Percentiles rank a stretch among this genome's conserved stretches.
phyloP scores from a whole-genome alignment of 2,113 vertebrate genomes.

The Phyllostomus hastatus region DNA sequence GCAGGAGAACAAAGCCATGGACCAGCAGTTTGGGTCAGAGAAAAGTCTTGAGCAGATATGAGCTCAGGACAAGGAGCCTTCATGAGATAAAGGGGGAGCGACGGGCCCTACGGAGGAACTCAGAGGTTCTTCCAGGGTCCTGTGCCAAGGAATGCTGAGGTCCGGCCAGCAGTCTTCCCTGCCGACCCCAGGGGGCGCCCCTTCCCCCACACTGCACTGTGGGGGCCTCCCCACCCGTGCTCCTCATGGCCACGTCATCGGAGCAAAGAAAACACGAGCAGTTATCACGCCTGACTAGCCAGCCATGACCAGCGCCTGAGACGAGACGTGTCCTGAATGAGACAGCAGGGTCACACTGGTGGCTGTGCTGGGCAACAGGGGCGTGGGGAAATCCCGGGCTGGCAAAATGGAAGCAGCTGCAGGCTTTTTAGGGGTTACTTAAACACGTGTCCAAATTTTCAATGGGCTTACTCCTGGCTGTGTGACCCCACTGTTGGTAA shows the following conservation, averaged over 20 bases:
- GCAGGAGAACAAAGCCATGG: background rate
- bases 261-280: no score
- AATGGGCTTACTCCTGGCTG: background rate
- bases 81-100: background rate
- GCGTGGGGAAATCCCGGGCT: fast-evolving
- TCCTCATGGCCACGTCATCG: fast-evolving
- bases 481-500: background rate
- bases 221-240: background rate
- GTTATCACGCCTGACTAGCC: background rate
- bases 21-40: background rate
- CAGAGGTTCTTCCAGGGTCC: background rate
- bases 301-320: fast-evolving
- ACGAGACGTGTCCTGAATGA: fast-evolving
- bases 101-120: fast-evolving
- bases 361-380: background rate
- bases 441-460: background rate
- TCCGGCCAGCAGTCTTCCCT: background rate
- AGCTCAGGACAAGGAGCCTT: background rate
- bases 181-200: fast-evolving
- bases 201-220: no score
- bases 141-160: background rate
- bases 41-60: background rate
- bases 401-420: background rate
- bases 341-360: fast-evolving
- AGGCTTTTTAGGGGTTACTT: background rate